Evolutionary conservation across 92 coral and sea anemone genomes (phyloP), one percentile per base, ranked within the genome.

Genomic region (Anthopleura xanthogrammica): DNA sequence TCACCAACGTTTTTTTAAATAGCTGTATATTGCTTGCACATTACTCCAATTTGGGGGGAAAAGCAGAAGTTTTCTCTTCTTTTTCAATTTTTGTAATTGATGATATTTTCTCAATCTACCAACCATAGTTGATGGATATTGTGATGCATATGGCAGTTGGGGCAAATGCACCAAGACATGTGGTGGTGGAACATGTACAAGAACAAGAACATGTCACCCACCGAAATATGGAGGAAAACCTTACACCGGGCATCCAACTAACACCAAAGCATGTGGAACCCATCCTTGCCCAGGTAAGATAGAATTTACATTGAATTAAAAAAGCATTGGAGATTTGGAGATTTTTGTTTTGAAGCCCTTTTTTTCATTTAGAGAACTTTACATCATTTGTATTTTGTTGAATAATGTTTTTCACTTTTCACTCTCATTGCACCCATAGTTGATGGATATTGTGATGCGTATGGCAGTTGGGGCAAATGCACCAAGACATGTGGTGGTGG

Each of bases 101-200:
- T 54, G 58, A 54, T 2, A 12, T 54, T 62, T 20, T 5, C 29
- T 62, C 24, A 2, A 62, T 20, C 14, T 20, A 20, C 12, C 36
- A 62, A 20, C 24, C 9, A 20, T 54, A 88, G 91, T 88, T 50
- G 81, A 88, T 41, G 91, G 91, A 11, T 83, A 80, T 7, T 88
- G 87, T 79, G 55, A 82, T 1, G 52, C 54, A 20, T 88, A 86
- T 79, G 82, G 77, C 1, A 22, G 82, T 20, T 88, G 86, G 79
- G 85, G 84, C 10, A 16, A 36, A 29, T 88, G 91, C 48, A 78
- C 76, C 41, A 79, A 82, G 16, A 78, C 36, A 14, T 88, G 91
- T 79, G 91, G 91, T 17, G 79, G 80, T 2, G 91, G 91, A 60
- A 2, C 7, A 17, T 60, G 68, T 60, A 60, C 7, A 56, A 56